phyloP scores from a whole-genome alignment of 2,888 invertebrate species.

The Stenotaenia linearis region DNA sequence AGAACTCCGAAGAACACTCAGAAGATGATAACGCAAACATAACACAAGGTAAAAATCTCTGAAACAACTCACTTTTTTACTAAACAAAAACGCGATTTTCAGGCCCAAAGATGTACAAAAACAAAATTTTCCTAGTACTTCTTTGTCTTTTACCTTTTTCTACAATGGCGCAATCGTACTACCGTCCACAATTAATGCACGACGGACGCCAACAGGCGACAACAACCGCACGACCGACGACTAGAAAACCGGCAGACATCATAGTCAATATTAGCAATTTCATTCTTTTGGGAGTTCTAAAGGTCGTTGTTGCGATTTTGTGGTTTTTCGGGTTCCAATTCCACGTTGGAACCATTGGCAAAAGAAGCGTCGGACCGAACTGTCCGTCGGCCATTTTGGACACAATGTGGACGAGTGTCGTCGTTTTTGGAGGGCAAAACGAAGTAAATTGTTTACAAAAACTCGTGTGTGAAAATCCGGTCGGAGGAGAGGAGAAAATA shows the following conservation, averaged over 20 bases:
- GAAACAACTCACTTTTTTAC: too few species aligned
- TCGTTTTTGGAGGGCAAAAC: not conserved
- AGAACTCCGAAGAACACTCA: too few species aligned
- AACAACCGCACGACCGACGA: not conserved
- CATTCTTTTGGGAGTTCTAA: not conserved
- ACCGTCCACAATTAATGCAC: not conserved
- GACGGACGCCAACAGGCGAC: not conserved
- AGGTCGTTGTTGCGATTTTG: not conserved
- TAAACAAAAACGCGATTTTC: not conserved
- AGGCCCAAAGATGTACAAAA: not conserved
- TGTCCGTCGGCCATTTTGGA: not conserved
- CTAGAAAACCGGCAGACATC: not conserved
- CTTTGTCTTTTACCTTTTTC: not conserved
- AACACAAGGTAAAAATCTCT: too few species aligned
- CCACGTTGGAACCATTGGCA: not conserved
- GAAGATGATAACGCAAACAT: too few species aligned
- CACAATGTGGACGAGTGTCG: not conserved
- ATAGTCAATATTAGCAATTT: not conserved
- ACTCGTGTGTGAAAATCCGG: not conserved
- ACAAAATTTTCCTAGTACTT: not conserved
- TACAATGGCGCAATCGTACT: not conserved
- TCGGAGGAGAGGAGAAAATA: not conserved
- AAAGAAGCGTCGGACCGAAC: not conserved
- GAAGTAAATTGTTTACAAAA: not conserved
- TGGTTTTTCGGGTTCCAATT: not conserved